Base-by-base conservation (phyloP, 2,888 invertebrate species). In the Oscheius sp. region DNA sequence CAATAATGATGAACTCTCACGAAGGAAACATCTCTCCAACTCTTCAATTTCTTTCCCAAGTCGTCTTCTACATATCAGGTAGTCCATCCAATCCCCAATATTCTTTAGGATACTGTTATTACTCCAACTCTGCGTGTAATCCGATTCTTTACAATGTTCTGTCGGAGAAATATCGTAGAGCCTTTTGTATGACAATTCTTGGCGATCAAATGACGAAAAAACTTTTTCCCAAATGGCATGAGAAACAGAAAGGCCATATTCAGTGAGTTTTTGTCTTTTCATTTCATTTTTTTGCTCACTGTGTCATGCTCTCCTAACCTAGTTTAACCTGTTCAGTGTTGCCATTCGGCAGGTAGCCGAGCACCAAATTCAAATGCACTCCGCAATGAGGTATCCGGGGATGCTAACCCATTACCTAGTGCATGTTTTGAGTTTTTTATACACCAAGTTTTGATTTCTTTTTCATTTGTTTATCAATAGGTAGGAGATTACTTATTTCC, bases 71-170 rank as follows among this genome's bases (percentile, higher is more conserved):
- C 49, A 73, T 79, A n/a, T 79, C 77, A 36, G 80, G 79, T 79
- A 41, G 45, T 49, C 6, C 45, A 8, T 9, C 36, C 36, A 6
- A 28, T 28, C 6, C 6, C n/a, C 8, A 20, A 6, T 17, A 9
- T 45, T 17, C 66, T 78, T 49, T 50, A 82, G 80, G 82, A 12
- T 82, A 80, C 38, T 83, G 78, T 59, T 83, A 83, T 67, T 84
- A 84, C 68, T 82, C 82, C 14, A 90, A 90, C 87, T 89, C 90
- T 73, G 90, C 90, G 63, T 89, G 90, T 81, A 90, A 90, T 82
- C 90, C 90, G 0, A 90, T 90, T 70, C 88, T 90, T 63, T 90
- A 90, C 88, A 91, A 90, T 84, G 89, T 90, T 67, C 88, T 90
- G 88, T 90, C 90, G 0, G 88, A 88, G 74, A 90, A 90, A 82